Evolutionary conservation across 2,113 vertebrate species (phyloP).

Genomic region (Takifugu flavidus): DNA sequence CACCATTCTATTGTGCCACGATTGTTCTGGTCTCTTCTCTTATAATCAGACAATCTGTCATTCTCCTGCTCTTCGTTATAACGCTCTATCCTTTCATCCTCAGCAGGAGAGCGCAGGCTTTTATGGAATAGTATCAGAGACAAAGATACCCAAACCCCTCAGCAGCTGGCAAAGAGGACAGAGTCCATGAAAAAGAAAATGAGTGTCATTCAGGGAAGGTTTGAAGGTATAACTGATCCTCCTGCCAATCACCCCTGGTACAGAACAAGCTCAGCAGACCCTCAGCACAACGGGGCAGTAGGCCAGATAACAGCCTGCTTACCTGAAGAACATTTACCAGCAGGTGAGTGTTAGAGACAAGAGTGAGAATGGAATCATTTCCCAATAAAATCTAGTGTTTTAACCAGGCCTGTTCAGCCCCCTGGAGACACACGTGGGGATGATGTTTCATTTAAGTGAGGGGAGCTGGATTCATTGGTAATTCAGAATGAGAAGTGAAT

Average conservation of each 20-base stretch:
- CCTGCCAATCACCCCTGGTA: constrained; percentile 36
- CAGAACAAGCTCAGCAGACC: constrained; percentile 24
- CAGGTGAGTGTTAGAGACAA: not conserved
- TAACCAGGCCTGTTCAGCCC: too few species aligned
- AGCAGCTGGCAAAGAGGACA: constrained; percentile 19
- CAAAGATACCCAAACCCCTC: constrained; percentile 21
- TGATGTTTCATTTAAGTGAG: too few species aligned
- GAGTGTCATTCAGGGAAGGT: constrained; percentile 34
- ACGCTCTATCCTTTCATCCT: constrained; percentile 21
- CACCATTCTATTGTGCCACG: constrained; percentile 16
- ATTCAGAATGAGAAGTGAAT: too few species aligned
- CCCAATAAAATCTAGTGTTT: constrained; percentile 10
- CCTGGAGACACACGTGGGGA: too few species aligned
- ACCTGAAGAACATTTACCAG: constrained; percentile 13
- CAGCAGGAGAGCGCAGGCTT: constrained; percentile 18
- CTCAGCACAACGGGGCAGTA: constrained; percentile 16
- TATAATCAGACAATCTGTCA: constrained; percentile 40
- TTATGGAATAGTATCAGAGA: constrained; percentile 48
- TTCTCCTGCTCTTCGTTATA: constrained; percentile 27
- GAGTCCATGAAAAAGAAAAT: constrained; percentile 11
- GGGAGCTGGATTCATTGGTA: too few species aligned
- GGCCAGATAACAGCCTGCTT: constrained; percentile 9
- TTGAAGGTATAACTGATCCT: constrained; percentile 47
- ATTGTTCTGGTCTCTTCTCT: constrained; percentile 24
- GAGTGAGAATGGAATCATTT: constrained; percentile 15